A percentile compares a stretch with the other conserved stretches of the same genome.
Evolutionary conservation across 2,113 vertebrate genomes (phyloP).

Genomic region (Epinephelus fuscoguttatus): DNA sequence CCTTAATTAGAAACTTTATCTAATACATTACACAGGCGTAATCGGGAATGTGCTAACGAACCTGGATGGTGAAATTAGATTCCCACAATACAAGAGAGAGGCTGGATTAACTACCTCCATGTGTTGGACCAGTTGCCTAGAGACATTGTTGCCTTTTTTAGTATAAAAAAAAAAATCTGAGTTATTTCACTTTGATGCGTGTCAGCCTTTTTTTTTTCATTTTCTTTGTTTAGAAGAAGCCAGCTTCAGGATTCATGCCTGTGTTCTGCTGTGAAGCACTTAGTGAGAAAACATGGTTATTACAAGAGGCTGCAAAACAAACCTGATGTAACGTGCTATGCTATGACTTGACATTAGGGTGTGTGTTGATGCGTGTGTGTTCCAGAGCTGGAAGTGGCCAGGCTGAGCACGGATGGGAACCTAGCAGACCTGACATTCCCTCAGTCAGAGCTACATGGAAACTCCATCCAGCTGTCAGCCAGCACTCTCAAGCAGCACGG

Average conservation of each 20-base stretch:
- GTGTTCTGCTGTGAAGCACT: conserved; percentile 54
- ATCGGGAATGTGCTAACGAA: conserved; percentile 69
- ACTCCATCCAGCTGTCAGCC: conserved; percentile 95
- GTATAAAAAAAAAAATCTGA: conserved; percentile 37
- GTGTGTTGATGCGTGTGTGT: conserved; percentile 54
- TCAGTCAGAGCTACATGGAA: conserved; percentile 91
- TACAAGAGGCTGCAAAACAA: conserved; percentile 57
- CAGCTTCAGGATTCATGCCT: conserved; percentile 35
- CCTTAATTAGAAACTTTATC: conserved; percentile 80
- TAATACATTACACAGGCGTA: conserved; percentile 67
- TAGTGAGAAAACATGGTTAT: conserved; percentile 66
- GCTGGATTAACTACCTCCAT: conserved; percentile 59
- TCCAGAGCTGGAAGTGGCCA: conserved; percentile 93
- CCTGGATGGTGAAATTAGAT: conserved; percentile 68
- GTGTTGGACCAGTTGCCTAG: conserved; percentile 63
- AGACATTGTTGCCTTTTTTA: conserved; percentile 69
- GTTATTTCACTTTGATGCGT: conserved; percentile 58
- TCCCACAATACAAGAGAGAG: conserved; percentile 61
- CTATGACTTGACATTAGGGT: conserved; percentile 52
- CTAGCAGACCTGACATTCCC: conserved; percentile 95
- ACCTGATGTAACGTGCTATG: conserved; percentile 47
- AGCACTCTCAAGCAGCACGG: conserved; percentile 98
- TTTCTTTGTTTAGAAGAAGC: conserved; percentile 31
- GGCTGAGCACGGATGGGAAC: conserved; percentile 96
- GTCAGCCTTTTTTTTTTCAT: conserved; percentile 30